Evolutionary conservation across 1,140 invertebrate genomes (phyloP).

Genomic region (Steinernema feltiae): DNA sequence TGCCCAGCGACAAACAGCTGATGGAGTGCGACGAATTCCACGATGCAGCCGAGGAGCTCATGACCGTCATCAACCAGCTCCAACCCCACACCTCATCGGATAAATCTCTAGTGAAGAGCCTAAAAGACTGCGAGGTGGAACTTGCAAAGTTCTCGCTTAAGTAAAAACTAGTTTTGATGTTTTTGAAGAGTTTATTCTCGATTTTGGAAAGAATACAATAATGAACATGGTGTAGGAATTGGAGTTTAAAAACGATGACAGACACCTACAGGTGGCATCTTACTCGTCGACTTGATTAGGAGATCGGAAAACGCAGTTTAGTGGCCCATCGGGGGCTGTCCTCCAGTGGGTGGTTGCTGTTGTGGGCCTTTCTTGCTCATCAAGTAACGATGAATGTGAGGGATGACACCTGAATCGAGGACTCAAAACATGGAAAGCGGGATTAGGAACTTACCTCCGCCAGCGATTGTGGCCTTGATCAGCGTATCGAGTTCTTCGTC

Average conservation of each 20-base stretch:
- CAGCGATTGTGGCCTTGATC: slow-evolving; percentile 98
- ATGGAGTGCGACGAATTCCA: not conserved
- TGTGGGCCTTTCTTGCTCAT: slow-evolving; percentile 39
- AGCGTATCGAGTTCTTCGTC: slow-evolving; percentile 98
- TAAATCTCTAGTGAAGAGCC: not conserved
- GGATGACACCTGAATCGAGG: slow-evolving; percentile 62
- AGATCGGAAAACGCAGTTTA: not conserved
- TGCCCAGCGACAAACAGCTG: not conserved
- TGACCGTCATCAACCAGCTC: not conserved
- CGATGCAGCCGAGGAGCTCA: not conserved
- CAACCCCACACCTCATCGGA: not conserved
- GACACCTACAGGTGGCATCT: not conserved
- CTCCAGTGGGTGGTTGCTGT: not conserved
- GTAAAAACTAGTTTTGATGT: too few species aligned
- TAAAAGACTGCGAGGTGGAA: slow-evolving; percentile 1
- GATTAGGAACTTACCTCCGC: too few species aligned
- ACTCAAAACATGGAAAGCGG: too few species aligned
- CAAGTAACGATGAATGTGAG: slow-evolving; percentile 42
- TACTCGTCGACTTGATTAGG: not conserved
- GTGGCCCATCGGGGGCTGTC: not conserved
- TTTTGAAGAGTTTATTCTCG: not conserved
- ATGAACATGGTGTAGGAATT: too few species aligned
- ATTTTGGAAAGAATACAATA: not conserved
- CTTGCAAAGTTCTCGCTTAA: not conserved
- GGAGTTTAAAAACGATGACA: not conserved